A percentile compares a stretch with the other conserved stretches of the same genome.
These are phyloP conservation scores for Osmerus mordax DNA, from an alignment of 2,113 vertebrate species.

Conservation along the genomic window DNA sequence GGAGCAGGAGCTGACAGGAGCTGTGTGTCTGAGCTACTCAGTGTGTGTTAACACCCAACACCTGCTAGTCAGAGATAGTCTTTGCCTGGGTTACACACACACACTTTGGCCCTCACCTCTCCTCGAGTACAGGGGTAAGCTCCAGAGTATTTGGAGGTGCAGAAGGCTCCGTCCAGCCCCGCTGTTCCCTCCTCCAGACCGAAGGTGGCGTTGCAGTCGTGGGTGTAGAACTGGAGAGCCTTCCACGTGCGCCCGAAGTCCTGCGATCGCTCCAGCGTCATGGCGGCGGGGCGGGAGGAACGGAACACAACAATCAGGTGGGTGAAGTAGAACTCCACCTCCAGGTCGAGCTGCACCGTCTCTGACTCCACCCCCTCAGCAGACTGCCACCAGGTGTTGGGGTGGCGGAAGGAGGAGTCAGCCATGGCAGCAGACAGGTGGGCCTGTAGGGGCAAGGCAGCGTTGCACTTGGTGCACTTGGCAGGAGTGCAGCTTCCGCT, in stretches of 20 bases:
- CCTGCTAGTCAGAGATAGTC: background rate
- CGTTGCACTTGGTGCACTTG: slow-evolving; percentile 79
- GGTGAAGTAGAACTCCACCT: slow-evolving; percentile 92
- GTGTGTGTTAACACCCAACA: background rate
- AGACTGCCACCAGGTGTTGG: slow-evolving; percentile 96
- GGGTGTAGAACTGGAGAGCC: slow-evolving; percentile 86
- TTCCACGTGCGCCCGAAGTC: slow-evolving; percentile 90
- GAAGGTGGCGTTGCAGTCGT: slow-evolving; percentile 84
- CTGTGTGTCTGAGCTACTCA: background rate
- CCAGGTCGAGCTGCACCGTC: slow-evolving; percentile 87
- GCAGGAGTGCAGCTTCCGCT: slow-evolving; percentile 64
- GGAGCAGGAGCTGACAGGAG: background rate
- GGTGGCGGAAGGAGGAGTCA: slow-evolving; percentile 90
- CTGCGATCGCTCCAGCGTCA: slow-evolving; percentile 92
- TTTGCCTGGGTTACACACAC: slow-evolving; percentile 18
- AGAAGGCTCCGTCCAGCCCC: slow-evolving; percentile 72
- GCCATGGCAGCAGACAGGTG: slow-evolving; percentile 87
- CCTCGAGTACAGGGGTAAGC: slow-evolving; percentile 88
- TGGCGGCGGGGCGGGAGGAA: slow-evolving; percentile 86
- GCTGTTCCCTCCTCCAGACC: slow-evolving; percentile 79
- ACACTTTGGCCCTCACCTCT: slow-evolving; percentile 76
- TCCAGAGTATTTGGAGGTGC: slow-evolving; percentile 90
- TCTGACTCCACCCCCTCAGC: slow-evolving; percentile 73
- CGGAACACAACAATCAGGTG: slow-evolving; percentile 94
- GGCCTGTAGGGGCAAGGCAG: slow-evolving; percentile 69